Base-by-base conservation (phyloP, 2,113 vertebrate genomes). In the Bolborhynchus lineola region DNA sequence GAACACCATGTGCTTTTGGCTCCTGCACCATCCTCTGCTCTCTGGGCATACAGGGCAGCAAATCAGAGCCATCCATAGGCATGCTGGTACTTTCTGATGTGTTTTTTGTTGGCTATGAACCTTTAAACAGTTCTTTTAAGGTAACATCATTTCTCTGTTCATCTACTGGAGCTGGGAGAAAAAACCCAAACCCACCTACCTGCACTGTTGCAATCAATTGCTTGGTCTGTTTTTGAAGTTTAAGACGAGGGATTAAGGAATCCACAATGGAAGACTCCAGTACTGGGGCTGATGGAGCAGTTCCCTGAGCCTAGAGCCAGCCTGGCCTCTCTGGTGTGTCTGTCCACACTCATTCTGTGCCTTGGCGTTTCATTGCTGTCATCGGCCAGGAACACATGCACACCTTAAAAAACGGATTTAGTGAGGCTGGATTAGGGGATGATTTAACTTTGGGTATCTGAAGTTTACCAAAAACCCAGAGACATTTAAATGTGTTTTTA, bases 151-250 rank as follows among this genome's bases (percentile, higher is more conserved):
- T 82, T 88, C n/a, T 90, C 39, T 44, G 1, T 72, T 69, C 19
- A 31, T 41, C 31, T 79, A 1, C 9, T 29, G 11, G 14, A 4
- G 5, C 1, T 47, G 20, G 16, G 37, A 11, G 0, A 2, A 16
- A 28, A 24, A 35, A 21, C 1, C 4, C 21, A 41, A 80, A 21
- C 6, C 7, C 12, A 44, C 4, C 31, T 79, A 42, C 49, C 67
- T 91, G 67, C 25, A 11, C 21, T 41, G 23, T 7, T 72, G 63
- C 42, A 77, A 44, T 25, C 21, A 21, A 4, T 39, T 50, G 28
- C 20, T 62, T 60, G 67, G 12, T 25, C 31, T 57, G 31, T 0
- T 68, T 82, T 74, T 75, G 78, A 53, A 53, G 53, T 77, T 74
- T 35, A 72, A 90, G 3, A 6, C 63, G 62, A 65, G 21, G 63